Conservation (phyloP, 1,140 invertebrate species). For the Anadara kagoshimensis region DNA sequence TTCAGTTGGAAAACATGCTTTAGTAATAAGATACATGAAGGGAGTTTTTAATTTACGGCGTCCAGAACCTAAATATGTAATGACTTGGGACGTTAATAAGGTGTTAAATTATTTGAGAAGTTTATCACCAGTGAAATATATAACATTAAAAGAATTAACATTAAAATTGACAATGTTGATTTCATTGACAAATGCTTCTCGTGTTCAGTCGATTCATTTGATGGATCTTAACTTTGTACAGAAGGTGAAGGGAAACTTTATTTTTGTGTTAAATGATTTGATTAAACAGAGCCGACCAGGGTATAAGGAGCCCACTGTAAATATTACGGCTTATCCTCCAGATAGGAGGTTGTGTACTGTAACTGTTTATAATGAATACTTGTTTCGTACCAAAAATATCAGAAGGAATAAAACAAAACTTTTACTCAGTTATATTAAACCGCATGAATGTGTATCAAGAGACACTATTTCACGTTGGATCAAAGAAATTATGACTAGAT, state of each 20-base stretch:
- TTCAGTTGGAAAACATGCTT: not conserved
- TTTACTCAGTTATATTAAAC: slow-evolving; percentile 20
- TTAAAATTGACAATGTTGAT: too few species aligned
- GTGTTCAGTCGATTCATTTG: too few species aligned
- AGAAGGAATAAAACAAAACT: slow-evolving; percentile 1
- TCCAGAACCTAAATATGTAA: not conserved
- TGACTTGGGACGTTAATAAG: not conserved
- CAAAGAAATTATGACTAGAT: slow-evolving; percentile 16
- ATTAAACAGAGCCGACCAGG: slow-evolving; percentile 11
- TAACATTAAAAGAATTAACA: slow-evolving; percentile 12
- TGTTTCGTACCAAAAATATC: not conserved
- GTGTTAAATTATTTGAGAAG: slow-evolving; percentile 12
- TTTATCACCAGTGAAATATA: slow-evolving; percentile 13
- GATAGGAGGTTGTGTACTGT: not conserved
- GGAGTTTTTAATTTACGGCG: slow-evolving; percentile 11
- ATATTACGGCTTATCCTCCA: not conserved
- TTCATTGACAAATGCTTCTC: too few species aligned
- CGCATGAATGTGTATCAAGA: not conserved
- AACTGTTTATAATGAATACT: not conserved
- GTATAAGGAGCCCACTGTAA: not conserved
- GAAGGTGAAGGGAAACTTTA: not conserved
- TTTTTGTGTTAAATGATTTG: not conserved
- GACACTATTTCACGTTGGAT: slow-evolving; percentile 18
- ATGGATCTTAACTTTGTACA: not conserved
- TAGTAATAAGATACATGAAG: not conserved